Percentiles rank a stretch among this genome's conserved stretches.
phyloP scores from a whole-genome alignment of 1,140 invertebrate species.

The Bombus cullumanus region DNA sequence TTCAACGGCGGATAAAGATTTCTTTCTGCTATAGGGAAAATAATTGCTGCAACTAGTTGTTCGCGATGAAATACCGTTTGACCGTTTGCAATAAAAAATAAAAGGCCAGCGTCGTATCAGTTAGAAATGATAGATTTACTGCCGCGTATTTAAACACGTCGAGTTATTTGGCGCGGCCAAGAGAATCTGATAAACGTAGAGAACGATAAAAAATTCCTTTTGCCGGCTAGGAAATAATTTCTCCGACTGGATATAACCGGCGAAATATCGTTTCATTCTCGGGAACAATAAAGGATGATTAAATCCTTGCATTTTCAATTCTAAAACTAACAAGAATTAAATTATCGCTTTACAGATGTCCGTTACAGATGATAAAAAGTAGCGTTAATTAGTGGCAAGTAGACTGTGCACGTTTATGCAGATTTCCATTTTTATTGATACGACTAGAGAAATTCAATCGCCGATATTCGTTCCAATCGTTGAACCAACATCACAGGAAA shows the following conservation, averaged over 20 bases:
- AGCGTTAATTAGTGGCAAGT: too few species aligned
- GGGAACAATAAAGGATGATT: neutral
- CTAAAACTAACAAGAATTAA: neutral
- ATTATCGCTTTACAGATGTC: neutral
- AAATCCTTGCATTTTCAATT: neutral
- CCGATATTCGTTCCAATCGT: too few species aligned
- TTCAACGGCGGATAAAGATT: neutral
- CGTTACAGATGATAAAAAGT: neutral
- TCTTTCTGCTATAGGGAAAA: neutral
- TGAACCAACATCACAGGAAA: too few species aligned
- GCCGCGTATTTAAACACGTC: slow-evolving; percentile 9
- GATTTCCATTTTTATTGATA: neutral
- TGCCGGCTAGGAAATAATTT: slow-evolving; percentile 1
- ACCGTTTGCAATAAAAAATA: neutral
- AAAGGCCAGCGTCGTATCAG: neutral
- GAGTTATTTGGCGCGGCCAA: slow-evolving; percentile 10
- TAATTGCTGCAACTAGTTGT: neutral
- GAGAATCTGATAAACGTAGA: slow-evolving; percentile 1
- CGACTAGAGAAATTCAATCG: too few species aligned
- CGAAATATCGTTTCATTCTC: neutral
- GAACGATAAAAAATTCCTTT: slow-evolving; percentile 5
- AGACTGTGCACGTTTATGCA: too few species aligned
- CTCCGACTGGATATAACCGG: too few species aligned
- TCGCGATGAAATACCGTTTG: neutral
- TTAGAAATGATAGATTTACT: slow-evolving; percentile 20